phyloP scores from a whole-genome alignment of 1,140 invertebrate species.

The Battus philenor region DNA sequence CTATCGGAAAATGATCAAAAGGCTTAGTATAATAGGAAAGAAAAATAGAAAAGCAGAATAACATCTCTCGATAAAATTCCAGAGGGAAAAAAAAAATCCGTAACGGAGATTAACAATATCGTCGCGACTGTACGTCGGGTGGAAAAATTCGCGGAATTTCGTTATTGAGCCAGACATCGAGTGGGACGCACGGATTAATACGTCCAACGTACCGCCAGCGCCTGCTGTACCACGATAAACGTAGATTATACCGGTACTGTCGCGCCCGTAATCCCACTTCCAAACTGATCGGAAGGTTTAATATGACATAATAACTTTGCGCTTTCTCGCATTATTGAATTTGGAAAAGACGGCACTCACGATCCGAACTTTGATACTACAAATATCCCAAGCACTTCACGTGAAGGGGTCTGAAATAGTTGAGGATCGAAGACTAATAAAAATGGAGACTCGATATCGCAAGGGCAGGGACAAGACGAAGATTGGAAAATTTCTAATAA shows the following conservation, averaged over 20 bases:
- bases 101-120: slow-evolving; percentile 14
- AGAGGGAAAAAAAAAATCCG: slow-evolving; percentile 4
- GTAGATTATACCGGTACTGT: slow-evolving; percentile 27
- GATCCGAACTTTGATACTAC: too few species aligned
- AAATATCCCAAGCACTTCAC: too few species aligned
- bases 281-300: too few species aligned
- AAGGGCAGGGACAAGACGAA: too few species aligned
- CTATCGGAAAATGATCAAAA: background rate
- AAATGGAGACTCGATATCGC: too few species aligned
- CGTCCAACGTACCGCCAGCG: slow-evolving; percentile 24
- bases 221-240: slow-evolving; percentile 30
- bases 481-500: too few species aligned
- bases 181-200: slow-evolving; percentile 24
- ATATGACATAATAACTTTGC: too few species aligned
- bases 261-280: too few species aligned
- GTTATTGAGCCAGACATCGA: slow-evolving; percentile 12
- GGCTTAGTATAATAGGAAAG: background rate
- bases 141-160: slow-evolving; percentile 17
- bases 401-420: too few species aligned
- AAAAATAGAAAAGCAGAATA: background rate
- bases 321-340: too few species aligned
- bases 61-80: slow-evolving; percentile 6
- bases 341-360: too few species aligned
- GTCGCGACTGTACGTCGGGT: background rate
- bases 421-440: too few species aligned